These are phyloP conservation scores for Acanthopagrus latus DNA, from an alignment of 2,797 vertebrate genomes.

Conservation along the genomic window DNA sequence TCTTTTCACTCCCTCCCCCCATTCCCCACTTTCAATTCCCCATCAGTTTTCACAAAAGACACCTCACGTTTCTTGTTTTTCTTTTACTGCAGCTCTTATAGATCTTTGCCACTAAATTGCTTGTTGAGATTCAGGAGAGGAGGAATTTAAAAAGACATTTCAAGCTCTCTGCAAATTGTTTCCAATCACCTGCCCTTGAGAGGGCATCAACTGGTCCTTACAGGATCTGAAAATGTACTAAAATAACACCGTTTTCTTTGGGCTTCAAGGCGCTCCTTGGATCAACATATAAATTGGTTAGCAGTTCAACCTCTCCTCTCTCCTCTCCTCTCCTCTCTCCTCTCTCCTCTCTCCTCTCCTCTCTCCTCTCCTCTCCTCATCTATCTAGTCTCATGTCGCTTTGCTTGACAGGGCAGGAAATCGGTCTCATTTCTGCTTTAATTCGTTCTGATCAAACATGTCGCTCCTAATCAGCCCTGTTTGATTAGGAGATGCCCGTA, in stretches of 20 bases:
- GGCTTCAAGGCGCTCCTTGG: conserved; percentile 42
- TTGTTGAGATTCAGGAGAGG: conserved; percentile 44
- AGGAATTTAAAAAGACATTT: conserved; percentile 29
- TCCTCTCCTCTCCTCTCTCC: conserved; percentile 7
- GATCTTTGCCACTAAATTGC: conserved; percentile 39
- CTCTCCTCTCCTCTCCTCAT: conserved; percentile 12
- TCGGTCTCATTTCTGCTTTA: conserved; percentile 83
- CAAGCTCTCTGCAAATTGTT: conserved; percentile 31
- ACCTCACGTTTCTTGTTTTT: neutral
- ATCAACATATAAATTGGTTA: conserved; percentile 65
- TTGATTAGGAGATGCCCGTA: conserved; percentile 79
- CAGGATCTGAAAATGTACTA: conserved; percentile 30
- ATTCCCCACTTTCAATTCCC: neutral
- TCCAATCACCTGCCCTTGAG: conserved; percentile 22
- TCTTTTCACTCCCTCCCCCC: conserved; percentile 7
- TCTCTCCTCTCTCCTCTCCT: conserved; percentile 24
- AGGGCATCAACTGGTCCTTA: conserved; percentile 16
- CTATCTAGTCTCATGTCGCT: conserved; percentile 59
- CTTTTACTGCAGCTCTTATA: conserved; percentile 9
- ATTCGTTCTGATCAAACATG: conserved; percentile 84
- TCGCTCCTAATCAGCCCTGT: conserved; percentile 82
- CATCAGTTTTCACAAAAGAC: conserved; percentile 9
- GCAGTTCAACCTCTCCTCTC: conserved; percentile 38
- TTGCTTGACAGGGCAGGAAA: conserved; percentile 82
- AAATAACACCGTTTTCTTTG: conserved; percentile 38